A percentile compares a stretch with the other conserved stretches of the same genome.
Conservation (phyloP, 2,113 vertebrate species). For the Periophthalmodon schlosseri region DNA sequence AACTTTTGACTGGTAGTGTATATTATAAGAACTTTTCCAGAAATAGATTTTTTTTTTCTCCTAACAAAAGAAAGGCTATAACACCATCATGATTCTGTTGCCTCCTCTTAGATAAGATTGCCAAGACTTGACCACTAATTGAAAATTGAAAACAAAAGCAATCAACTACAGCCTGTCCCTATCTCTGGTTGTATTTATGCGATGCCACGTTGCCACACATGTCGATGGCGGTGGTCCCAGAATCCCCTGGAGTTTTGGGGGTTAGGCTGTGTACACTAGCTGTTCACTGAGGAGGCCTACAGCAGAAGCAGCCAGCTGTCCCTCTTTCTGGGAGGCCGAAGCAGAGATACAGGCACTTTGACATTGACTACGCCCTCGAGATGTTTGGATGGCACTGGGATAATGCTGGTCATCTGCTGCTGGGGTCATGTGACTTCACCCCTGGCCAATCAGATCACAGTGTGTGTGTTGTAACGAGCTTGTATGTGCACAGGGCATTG, state of each 20-base stretch:
- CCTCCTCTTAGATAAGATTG: too few species aligned
- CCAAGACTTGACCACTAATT: too few species aligned
- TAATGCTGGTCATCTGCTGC: slow-evolving; percentile 63
- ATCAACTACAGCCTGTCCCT: neutral
- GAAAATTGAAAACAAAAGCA: too few species aligned
- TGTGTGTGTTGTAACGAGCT: neutral
- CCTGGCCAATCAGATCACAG: slow-evolving; percentile 5
- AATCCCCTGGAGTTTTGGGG: slow-evolving; percentile 30
- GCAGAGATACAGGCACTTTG: slow-evolving; percentile 56
- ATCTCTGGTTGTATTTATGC: neutral
- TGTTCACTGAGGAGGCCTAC: slow-evolving; percentile 49
- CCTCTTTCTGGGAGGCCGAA: slow-evolving; percentile 40
- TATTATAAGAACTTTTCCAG: too few species aligned
- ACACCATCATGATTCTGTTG: too few species aligned
- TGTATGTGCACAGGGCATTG: neutral
- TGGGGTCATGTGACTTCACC: slow-evolving; percentile 44
- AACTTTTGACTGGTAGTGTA: too few species aligned
- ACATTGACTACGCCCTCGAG: slow-evolving; percentile 68
- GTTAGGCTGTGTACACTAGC: slow-evolving; percentile 37
- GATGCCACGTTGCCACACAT: neutral
- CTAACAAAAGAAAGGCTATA: too few species aligned
- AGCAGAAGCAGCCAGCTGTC: slow-evolving; percentile 59
- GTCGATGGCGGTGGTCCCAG: slow-evolving; percentile 36
- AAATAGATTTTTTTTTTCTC: too few species aligned
- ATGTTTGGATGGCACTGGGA: slow-evolving; percentile 57